phyloP scores from a whole-genome alignment of 2,797 vertebrate species.

The Characodon lateralis region DNA sequence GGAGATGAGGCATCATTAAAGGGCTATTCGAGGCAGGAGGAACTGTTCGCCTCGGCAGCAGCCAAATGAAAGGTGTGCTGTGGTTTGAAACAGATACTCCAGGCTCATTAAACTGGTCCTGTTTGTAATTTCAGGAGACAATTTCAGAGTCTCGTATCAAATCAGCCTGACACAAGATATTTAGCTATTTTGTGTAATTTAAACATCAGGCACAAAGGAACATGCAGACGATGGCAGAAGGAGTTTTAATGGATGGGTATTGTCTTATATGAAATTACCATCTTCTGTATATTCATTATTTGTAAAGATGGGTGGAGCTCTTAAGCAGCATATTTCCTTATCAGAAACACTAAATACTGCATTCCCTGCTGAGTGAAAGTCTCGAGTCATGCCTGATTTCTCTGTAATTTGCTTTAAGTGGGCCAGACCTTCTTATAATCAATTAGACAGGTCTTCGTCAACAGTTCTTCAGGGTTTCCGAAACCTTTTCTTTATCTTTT shows the following conservation, averaged over 20 bases:
- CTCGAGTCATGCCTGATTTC: too few relatives aligned
- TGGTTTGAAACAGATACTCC: conserved; percentile 32
- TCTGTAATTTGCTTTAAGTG: too few relatives aligned
- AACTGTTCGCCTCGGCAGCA: conserved; percentile 17
- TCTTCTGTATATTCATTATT: not conserved
- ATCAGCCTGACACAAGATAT: not conserved
- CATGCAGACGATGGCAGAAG: not conserved
- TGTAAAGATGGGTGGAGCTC: too few relatives aligned
- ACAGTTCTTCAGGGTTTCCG: too few relatives aligned
- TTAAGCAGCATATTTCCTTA: too few relatives aligned
- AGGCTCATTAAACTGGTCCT: conserved; percentile 38
- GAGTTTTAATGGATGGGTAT: not conserved
- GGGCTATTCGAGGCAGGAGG: conserved; percentile 35
- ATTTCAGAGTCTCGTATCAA: conserved; percentile 12
- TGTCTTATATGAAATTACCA: not conserved
- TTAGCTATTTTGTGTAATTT: not conserved
- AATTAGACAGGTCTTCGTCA: too few relatives aligned
- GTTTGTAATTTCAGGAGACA: conserved; percentile 20
- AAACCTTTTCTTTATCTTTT: too few relatives aligned
- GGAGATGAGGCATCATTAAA: conserved; percentile 43
- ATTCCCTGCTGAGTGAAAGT: too few relatives aligned
- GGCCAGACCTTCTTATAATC: too few relatives aligned
- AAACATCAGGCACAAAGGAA: not conserved
- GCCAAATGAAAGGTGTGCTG: conserved; percentile 43
- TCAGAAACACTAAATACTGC: too few relatives aligned